A percentile compares a stretch with the other conserved stretches of the same genome.
phyloP scores from a whole-genome alignment of 2,888 invertebrate species.

The Coleophora flavipennella region DNA sequence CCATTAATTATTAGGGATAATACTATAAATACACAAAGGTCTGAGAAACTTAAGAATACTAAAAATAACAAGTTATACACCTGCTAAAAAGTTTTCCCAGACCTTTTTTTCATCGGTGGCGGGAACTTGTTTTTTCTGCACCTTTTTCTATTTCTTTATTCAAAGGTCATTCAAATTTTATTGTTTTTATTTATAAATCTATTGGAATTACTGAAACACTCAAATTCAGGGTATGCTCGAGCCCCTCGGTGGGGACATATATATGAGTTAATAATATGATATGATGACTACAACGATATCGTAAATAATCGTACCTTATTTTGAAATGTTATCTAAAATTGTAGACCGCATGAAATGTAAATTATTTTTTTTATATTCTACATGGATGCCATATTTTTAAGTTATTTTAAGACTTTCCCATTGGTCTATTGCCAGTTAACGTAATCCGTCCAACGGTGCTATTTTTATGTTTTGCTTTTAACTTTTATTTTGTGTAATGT shows the following conservation, averaged over 20 bases:
- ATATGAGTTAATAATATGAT: no score
- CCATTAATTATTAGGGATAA: background rate
- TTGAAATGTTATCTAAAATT: no score
- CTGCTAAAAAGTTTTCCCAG: background rate
- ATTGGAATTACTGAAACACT: no score
- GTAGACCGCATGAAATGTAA: constrained; percentile 1
- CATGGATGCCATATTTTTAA: constrained; percentile 63
- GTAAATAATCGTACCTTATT: no score
- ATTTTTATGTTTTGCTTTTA: constrained; percentile 19
- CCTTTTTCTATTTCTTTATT: constrained; percentile 10
- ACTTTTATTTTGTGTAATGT: constrained; percentile 18
- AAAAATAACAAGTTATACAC: background rate
- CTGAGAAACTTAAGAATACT: background rate
- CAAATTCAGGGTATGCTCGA: no score
- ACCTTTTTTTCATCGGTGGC: constrained; percentile 31
- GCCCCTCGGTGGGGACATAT: no score
- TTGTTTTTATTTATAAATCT: no score
- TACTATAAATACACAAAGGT: background rate
- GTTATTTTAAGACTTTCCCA: constrained; percentile 28
- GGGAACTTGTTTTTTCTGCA: constrained; percentile 29
- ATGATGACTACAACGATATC: no score
- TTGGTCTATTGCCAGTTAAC: constrained; percentile 24
- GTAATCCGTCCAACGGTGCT: constrained; percentile 41
- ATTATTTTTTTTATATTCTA: constrained; percentile 16
- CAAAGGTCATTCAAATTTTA: background rate